Conservation (phyloP, 2,113 vertebrate genomes). For the Petromus typicus region DNA sequence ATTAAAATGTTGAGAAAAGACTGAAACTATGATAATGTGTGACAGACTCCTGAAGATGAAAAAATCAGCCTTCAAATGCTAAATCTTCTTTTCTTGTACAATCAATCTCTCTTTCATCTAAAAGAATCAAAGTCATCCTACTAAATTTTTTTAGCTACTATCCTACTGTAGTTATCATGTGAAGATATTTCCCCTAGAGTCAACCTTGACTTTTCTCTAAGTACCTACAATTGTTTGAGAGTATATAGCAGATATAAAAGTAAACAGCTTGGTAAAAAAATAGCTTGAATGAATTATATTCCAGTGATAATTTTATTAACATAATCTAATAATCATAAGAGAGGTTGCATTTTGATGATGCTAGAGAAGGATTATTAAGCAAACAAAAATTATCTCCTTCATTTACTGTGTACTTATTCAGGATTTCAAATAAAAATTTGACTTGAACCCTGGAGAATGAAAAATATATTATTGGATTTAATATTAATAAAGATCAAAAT, state of each 20-base stretch:
- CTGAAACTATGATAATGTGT: not conserved
- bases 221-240: not conserved
- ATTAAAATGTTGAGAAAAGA: not conserved
- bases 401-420: not conserved
- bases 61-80: not conserved
- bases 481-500: not conserved
- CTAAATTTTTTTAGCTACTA: not conserved
- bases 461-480: not conserved
- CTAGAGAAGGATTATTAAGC: not conserved
- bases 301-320: not conserved
- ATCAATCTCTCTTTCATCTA: not conserved
- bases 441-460: not conserved
- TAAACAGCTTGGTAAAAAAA: not conserved
- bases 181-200: not conserved
- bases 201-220: not conserved
- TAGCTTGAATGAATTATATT: not conserved
- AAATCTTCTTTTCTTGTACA: not conserved
- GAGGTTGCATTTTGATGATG: not conserved
- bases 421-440: not conserved
- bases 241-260: not conserved
- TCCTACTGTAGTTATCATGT: not conserved
- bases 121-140: not conserved
- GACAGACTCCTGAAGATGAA: not conserved
- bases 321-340: not conserved
- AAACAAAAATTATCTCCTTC: not conserved